phyloP scores from a whole-genome alignment of 2,888 invertebrate species.

The Cabera pusaria region DNA sequence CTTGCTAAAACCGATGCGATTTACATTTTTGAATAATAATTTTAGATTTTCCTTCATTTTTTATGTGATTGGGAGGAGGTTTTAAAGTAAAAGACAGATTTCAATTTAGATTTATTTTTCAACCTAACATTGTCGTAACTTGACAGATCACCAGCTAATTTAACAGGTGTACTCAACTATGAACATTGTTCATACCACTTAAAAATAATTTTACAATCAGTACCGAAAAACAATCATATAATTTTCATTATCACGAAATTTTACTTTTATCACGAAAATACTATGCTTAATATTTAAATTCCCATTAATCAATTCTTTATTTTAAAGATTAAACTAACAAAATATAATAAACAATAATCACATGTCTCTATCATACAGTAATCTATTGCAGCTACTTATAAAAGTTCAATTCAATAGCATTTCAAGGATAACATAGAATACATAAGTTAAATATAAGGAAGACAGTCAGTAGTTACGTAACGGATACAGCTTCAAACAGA shows the following conservation, averaged over 20 bases:
- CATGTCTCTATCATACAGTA: slow-evolving; percentile 41
- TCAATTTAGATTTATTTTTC: slow-evolving; percentile 76
- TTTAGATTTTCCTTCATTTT: too few species aligned
- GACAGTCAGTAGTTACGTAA: slow-evolving; percentile 40
- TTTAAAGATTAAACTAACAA: slow-evolving; percentile 41
- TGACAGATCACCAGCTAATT: slow-evolving; percentile 77
- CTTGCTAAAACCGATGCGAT: too few species aligned
- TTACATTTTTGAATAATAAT: too few species aligned
- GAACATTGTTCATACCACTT: slow-evolving; percentile 82
- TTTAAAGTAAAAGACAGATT: slow-evolving; percentile 57
- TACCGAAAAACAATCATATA: slow-evolving; percentile 74
- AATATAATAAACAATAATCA: slow-evolving; percentile 38
- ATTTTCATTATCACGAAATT: slow-evolving; percentile 77
- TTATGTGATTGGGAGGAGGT: too few species aligned
- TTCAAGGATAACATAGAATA: slow-evolving; percentile 32
- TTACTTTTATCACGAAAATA: slow-evolving; percentile 80
- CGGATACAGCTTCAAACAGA: slow-evolving; percentile 28
- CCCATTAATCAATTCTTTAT: slow-evolving; percentile 72
- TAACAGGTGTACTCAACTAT: slow-evolving; percentile 79
- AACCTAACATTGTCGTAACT: slow-evolving; percentile 81
- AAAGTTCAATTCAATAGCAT: slow-evolving; percentile 39
- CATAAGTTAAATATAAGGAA: slow-evolving; percentile 59
- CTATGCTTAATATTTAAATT: slow-evolving; percentile 76
- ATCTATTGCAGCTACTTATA: slow-evolving; percentile 44
- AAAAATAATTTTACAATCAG: slow-evolving; percentile 76